Evolutionary conservation across 2,888 invertebrate genomes (phyloP).

Genomic region (Andrena dorsata): DNA sequence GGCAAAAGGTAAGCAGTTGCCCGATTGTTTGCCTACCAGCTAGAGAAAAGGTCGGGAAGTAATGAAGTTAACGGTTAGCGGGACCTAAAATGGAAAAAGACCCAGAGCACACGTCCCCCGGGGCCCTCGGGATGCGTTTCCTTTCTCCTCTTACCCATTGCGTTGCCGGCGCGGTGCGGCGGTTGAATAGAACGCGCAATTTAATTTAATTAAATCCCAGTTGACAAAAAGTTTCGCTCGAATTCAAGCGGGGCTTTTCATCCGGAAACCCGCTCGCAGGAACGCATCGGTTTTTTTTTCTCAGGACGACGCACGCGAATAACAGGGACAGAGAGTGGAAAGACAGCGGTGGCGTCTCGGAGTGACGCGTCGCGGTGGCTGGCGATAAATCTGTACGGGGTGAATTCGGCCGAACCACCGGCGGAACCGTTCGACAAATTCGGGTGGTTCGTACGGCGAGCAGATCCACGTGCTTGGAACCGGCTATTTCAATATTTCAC

Average conservation of each 20-base stretch:
- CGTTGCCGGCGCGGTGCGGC: constrained; percentile 6
- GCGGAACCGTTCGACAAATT: constrained; percentile 58
- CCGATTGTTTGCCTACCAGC: constrained; percentile 60
- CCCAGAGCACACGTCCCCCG: constrained; percentile 17
- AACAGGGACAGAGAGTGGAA: not conserved
- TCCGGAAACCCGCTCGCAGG: not conserved
- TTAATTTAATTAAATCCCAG: constrained; percentile 67
- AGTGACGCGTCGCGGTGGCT: not conserved
- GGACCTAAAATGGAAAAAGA: constrained; percentile 29
- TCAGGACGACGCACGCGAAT: not conserved
- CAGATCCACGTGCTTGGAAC: constrained; percentile 35
- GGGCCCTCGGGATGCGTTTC: constrained; percentile 16
- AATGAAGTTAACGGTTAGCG: constrained; percentile 44
- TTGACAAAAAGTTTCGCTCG: constrained; percentile 58
- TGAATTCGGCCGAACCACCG: constrained; percentile 22
- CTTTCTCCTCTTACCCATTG: not conserved
- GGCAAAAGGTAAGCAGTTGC: constrained; percentile 54
- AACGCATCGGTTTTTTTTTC: not conserved
- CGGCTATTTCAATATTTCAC: constrained; percentile 54
- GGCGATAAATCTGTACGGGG: constrained; percentile 33
- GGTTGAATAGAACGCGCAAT: constrained; percentile 56
- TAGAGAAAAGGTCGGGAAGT: constrained; percentile 29
- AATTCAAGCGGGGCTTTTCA: constrained; percentile 51
- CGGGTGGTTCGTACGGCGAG: constrained; percentile 13
- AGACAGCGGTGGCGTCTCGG: not conserved